A percentile compares a stretch with the other conserved stretches of the same genome.
These are phyloP conservation scores for Anguilla rostrata DNA, from an alignment of 2,113 vertebrate species.

Conservation along the genomic window DNA sequence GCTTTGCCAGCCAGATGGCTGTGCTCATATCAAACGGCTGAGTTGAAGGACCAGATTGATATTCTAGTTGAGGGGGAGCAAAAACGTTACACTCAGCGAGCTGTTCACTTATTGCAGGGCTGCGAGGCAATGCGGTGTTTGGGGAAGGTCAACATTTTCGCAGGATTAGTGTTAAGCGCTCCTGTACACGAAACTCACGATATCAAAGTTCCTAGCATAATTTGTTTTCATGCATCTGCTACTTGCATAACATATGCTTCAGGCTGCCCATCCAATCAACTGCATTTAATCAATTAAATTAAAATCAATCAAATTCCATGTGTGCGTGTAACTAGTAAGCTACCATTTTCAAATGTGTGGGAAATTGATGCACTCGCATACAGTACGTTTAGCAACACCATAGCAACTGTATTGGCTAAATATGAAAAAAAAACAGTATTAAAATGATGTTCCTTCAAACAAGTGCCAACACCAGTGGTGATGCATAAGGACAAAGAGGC, in stretches of 20 bases:
- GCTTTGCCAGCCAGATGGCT: slow-evolving; percentile 60
- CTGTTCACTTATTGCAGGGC: background rate
- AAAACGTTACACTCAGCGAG: background rate
- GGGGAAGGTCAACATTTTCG: background rate
- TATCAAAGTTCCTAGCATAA: too few relatives aligned
- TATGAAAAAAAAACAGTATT: background rate
- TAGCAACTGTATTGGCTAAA: too few relatives aligned
- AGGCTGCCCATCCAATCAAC: background rate
- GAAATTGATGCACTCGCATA: background rate
- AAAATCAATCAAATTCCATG: too few relatives aligned
- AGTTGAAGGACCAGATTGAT: slow-evolving; percentile 45
- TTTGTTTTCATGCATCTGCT: too few relatives aligned
- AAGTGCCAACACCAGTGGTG: background rate
- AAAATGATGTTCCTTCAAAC: background rate
- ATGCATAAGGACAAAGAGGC: background rate
- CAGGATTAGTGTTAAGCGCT: background rate
- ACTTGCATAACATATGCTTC: background rate
- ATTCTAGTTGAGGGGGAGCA: slow-evolving; percentile 54
- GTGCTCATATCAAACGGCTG: slow-evolving; percentile 54
- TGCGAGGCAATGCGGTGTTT: background rate
- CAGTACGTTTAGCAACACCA: background rate
- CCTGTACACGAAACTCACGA: background rate
- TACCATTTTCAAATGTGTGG: background rate
- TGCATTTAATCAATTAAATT: background rate
- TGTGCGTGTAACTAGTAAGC: background rate